Base-by-base conservation (phyloP, 37 sponge, comb jelly and placozoan species). In the Beroe forskalii region DNA sequence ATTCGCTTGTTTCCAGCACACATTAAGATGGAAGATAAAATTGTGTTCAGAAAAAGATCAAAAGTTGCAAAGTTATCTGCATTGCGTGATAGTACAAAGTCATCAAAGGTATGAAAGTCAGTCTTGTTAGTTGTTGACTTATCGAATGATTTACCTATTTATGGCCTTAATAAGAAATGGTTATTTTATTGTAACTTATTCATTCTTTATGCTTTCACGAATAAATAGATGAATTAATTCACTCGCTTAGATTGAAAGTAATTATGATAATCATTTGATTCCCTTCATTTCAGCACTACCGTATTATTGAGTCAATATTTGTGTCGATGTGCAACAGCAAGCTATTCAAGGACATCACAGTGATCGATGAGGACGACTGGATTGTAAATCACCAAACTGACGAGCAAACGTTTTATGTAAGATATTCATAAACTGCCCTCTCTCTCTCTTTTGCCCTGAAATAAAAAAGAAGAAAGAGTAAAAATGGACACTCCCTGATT, bases 321-420 rank as follows among this genome's bases (percentile, higher is more conserved):
- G 86, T 80, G 44, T 80, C 86, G n/a, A 80, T 80, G 86, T 80
- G 86, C 86, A 80, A 80, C 55, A 80, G 86, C 55, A 80, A 80
- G 55, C 86, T 80, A 28, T 80, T 80, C 55, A 44, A 80, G 22
- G 86, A 80, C 30, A 80, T 80, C 28, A 38, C 43, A 24, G 86
- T 44, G 12, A 19, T 38, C 25, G 55, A 80, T 24, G 55, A 44
- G 4, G 23, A 80, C 17, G 86, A 80, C 30, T 80, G 86, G 86
- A 44, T 80, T 25, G 55, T 80, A 0, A 80, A 44, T 25, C 86
- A 80, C 30, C 55, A 80, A 27, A 38, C 86, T n/a, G 86, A 80
- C 17, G 86, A 80, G 20, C 86, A 80, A 43, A 80, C 86, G 1
- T 80, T 80, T 44, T 22, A 80, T 44, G 86, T 80, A 30, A 4